Base-by-base conservation (phyloP, 2,888 invertebrate genomes). In the Acronicta leporina region DNA sequence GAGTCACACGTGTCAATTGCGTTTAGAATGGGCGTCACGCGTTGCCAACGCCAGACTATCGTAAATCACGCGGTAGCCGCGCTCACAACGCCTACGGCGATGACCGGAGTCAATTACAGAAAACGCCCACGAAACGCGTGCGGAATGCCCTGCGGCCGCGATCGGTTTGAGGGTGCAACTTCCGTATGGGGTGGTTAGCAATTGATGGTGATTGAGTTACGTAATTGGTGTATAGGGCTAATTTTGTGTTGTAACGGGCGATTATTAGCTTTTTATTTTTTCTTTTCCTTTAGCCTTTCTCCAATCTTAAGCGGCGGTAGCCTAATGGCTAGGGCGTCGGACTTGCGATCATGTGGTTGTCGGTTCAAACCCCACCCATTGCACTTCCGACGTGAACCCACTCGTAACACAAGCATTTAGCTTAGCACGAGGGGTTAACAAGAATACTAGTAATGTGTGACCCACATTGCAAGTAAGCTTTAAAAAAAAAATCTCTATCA, bases 21-120 rank as follows among this genome's bases (percentile, higher is more conserved):
- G 49, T 68, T 46, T 63, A 63, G 68, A 71, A 71, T 74, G 75
- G 81, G 80, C 73, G 77, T 73, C 71, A 57, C 78, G 75, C 47
- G 35, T 51, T 69, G 84, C 74, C 73, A 74, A 49, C 69, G 68
- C 71, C 84, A 84, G 68, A 53, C 63, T 62, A 52, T 75, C 84
- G 80, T 84, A 84, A 85, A 83, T 85, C 83, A 83, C 61, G 62
- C 56, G 58, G 55, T 73, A 76, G 75, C 75, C 77, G 74, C 68
- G 73, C 30, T 47, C 70, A 71, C 70, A 72, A 72, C 74, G 83
- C 82, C 84, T 72, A 73, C 74, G 71, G 80, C 75, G 63, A 60
- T 74, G 72, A 63, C 65, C 68, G 61, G 68, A 75, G 78, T 78
- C 77, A 71, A 73, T 73, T 75, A 72, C 70, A 72, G 63, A 65